phyloP scores from a whole-genome alignment of 2,888 invertebrate genomes.

The Drepana falcataria region DNA sequence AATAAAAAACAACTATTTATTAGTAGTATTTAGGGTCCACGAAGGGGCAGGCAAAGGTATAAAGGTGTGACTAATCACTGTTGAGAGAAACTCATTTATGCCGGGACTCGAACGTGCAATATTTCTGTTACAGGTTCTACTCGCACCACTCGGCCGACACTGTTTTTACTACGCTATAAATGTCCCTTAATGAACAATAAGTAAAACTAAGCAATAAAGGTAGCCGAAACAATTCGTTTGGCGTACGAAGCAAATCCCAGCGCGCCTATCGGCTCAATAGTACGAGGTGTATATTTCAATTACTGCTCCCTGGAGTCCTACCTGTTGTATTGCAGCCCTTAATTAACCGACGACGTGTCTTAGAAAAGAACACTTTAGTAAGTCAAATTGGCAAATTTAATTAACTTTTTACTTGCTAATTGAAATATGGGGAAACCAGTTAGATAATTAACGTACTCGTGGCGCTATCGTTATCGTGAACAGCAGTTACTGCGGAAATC shows the following conservation, averaged over 20 bases:
- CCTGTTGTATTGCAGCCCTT: not conserved
- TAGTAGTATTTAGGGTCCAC: too few relatives aligned
- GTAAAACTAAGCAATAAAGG: too few relatives aligned
- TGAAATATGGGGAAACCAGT: not conserved
- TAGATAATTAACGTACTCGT: not conserved
- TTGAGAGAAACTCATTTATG: too few relatives aligned
- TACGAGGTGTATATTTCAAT: not conserved
- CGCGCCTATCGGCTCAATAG: not conserved
- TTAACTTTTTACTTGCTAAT: not conserved
- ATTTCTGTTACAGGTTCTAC: too few relatives aligned
- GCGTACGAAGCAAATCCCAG: not conserved
- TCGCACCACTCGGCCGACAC: too few relatives aligned
- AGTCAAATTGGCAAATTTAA: not conserved
- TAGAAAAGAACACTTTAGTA: not conserved
- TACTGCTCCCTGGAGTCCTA: not conserved
- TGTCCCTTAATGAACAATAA: too few relatives aligned
- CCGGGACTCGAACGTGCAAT: too few relatives aligned
- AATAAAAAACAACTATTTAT: too few relatives aligned
- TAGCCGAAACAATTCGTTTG: not conserved
- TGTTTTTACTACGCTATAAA: too few relatives aligned
- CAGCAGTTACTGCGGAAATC: not conserved
- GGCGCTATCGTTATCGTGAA: not conserved
- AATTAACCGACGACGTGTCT: not conserved
- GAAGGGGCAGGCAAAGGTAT: too few relatives aligned
- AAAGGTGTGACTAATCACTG: too few relatives aligned